A percentile compares a stretch with the other conserved stretches of the same genome.
Evolutionary conservation across 2,797 vertebrate species (phyloP).

Genomic region (Furcifer pardalis): DNA sequence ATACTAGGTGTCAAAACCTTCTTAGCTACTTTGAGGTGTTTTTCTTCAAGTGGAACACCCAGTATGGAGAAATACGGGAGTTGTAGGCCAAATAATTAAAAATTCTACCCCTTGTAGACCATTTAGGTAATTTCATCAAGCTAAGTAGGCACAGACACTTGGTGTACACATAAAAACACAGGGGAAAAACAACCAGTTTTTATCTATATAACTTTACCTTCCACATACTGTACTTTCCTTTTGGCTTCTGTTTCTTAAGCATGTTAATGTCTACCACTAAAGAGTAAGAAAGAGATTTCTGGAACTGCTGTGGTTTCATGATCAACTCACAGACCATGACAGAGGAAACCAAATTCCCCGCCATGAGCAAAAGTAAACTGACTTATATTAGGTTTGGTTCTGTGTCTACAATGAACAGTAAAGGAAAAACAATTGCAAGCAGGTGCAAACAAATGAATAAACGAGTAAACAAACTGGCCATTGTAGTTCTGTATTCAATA

Average conservation of each 20-base stretch:
- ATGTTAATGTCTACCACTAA: not conserved
- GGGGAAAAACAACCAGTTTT: too few species aligned
- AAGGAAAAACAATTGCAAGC: not conserved
- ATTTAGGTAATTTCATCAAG: not conserved
- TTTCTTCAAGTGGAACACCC: too few species aligned
- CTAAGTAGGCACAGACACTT: too few species aligned
- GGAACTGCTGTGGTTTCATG: not conserved
- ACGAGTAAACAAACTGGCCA: too few species aligned
- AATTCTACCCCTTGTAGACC: not conserved
- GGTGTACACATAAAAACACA: too few species aligned
- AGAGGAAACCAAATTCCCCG: not conserved
- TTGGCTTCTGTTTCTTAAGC: not conserved
- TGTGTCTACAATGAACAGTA: not conserved
- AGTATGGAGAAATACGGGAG: too few species aligned
- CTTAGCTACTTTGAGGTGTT: too few species aligned
- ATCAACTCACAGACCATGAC: not conserved
- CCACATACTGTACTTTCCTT: not conserved
- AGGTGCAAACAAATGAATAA: too few species aligned
- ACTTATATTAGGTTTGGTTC: not conserved
- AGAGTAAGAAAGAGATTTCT: not conserved
- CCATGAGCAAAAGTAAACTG: not conserved
- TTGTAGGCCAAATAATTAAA: too few species aligned
- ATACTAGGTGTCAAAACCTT: too few species aligned
- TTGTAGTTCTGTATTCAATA: not conserved
- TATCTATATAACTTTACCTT: not conserved